Evolutionary conservation across 2,113 vertebrate species (phyloP), one percentile per base, ranked within the genome.

Genomic region (Hemicordylus capensis): DNA sequence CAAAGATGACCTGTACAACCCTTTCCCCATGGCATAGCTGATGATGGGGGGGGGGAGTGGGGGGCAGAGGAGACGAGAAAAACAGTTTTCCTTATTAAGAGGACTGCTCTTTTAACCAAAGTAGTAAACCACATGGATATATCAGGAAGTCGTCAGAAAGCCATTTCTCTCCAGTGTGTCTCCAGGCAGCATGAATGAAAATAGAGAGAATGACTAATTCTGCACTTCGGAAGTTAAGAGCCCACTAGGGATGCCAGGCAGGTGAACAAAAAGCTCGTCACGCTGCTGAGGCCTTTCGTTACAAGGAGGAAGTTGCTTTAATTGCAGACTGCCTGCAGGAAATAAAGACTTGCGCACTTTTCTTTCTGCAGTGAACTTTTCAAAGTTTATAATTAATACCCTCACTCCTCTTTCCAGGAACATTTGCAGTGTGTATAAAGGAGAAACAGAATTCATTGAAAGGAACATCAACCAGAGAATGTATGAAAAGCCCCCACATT

Each of bases 371-470:
- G 37, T 34, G 63, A 58, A 85, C 83, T 56, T 69, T 77, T 85
- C 51, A 67, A 54, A 69, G 17, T 54, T 77, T 77, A 42, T 77
- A 85, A 84, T 69, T 77, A 84, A 84, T 56, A 39, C 11, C n/a
- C 72, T 8, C 51, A 54, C 4, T 4, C 14, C 74, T 28, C n/a
- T 76, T 70, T 54, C 56, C 42, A 24, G 56, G 17, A 69, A 58
- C 46, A 66, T 66, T 42, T 76, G 82, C 73, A 76, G 61, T 4
- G 34, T 4, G 46, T 10, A 4, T 31, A 54, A n/a, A 34, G 42
- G 1, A 5, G 2, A 59, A 7, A 24, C 42, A 63, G 11, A 48
- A 79, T 63, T 79, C 61, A 79, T 3, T 34, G 10, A 42, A 64
- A 64, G 42, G 42, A 59, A 61, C 39, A 20, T 10, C 39, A 64